phyloP scores from a whole-genome alignment of 2,797 vertebrate species.

The Cichlasoma orientale region DNA sequence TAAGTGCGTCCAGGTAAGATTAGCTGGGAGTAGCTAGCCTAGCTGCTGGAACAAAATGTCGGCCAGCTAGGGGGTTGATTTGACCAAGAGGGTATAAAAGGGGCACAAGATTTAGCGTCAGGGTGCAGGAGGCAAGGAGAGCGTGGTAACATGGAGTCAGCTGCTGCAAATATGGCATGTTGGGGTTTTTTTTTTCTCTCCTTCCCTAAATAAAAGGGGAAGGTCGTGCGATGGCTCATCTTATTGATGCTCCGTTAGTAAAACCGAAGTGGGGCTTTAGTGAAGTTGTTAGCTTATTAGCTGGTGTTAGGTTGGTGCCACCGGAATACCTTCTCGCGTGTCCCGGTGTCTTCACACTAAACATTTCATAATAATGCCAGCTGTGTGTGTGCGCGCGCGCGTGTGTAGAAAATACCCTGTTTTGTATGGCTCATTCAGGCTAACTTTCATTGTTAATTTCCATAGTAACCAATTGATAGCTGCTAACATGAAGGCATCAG shows the following conservation, averaged over 20 bases:
- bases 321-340: not conserved
- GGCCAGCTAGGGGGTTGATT: conserved; percentile 72
- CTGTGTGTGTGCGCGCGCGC: conserved; percentile 13
- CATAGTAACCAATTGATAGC: not conserved
- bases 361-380: conserved; percentile 24
- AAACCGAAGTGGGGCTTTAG: conserved; percentile 22
- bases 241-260: conserved; percentile 51
- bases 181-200: not conserved
- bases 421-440: not conserved
- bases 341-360: not conserved
- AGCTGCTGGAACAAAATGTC: conserved; percentile 83
- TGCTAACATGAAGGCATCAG: conserved; percentile 13
- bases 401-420: not conserved
- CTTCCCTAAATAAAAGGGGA: conserved; percentile 7
- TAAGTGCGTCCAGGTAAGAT: conserved; percentile 64
- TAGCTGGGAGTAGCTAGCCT: conserved; percentile 69
- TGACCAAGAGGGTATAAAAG: conserved; percentile 53
- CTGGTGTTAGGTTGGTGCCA: conserved; percentile 16
- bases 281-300: conserved; percentile 43
- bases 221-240: conserved; percentile 52
- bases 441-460: conserved; percentile 3
- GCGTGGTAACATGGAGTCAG: not conserved
- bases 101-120: conserved; percentile 38
- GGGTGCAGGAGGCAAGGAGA: not conserved
- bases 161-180: conserved; percentile 11